Conservation (phyloP, 2,888 invertebrate species). For the Oeneis ivallda region DNA sequence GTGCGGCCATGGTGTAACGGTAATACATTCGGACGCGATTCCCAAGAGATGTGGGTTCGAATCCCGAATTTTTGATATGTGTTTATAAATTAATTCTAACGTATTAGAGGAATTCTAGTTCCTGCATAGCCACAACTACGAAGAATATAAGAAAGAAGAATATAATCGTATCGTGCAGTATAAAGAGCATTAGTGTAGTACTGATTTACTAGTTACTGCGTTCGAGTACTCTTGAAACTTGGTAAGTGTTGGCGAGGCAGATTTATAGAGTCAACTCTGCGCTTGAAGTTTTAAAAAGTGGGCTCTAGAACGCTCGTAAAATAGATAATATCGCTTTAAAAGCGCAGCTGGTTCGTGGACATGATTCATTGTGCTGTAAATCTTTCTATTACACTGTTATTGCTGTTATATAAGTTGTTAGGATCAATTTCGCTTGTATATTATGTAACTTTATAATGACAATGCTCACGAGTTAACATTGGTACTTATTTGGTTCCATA, state of each 20-base stretch:
- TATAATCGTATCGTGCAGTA: not conserved
- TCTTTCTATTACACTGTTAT: constrained; percentile 12
- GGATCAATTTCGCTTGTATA: not conserved
- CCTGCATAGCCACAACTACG: too few species aligned
- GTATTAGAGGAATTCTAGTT: too few species aligned
- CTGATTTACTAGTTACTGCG: constrained; percentile 31
- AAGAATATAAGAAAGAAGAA: too few species aligned
- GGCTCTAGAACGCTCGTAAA: constrained; percentile 5
- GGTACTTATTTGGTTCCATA: too few species aligned
- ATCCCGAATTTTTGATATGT: too few species aligned
- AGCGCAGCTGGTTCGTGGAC: constrained; percentile 14
- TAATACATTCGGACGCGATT: too few species aligned
- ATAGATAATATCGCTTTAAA: constrained; percentile 13
- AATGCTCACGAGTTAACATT: not conserved
- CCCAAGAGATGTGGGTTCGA: too few species aligned
- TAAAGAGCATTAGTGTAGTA: constrained; percentile 6
- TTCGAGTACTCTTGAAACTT: constrained; percentile 28
- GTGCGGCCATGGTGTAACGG: too few species aligned
- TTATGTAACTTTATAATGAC: not conserved
- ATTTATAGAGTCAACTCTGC: constrained; percentile 31
- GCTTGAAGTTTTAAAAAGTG: constrained; percentile 28
- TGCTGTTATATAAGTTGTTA: not conserved
- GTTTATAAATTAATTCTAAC: too few species aligned
- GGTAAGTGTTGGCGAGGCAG: constrained; percentile 13
- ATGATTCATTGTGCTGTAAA: constrained; percentile 12